Base-by-base conservation (phyloP, 1,140 invertebrate species). In the Antheraea pernyi region DNA sequence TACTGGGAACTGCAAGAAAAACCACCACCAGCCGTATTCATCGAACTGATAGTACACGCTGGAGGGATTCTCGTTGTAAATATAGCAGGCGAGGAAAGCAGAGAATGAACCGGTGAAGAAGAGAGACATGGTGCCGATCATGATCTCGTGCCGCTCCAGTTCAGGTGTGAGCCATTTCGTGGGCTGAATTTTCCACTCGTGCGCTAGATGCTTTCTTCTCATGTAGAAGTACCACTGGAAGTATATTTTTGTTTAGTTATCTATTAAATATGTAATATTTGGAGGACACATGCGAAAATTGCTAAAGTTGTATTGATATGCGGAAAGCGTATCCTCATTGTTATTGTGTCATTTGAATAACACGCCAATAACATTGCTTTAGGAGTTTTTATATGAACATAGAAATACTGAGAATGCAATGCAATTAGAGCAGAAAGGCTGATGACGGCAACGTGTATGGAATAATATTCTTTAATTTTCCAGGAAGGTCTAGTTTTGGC, bases 161-260 rank as follows among this genome's bases (percentile, higher is more conserved):
- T 96, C 94, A 0, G 94, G 94, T 0, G 94, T 86, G 3, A 96
- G 75, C 93, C 94, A 96, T 74, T 95, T 95, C 11, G 93, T 92
- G 0, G 95, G 95, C 76, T 97, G 96, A 72, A 96, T 95, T 87
- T 97, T 97, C 96, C 96, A 97, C 73, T 95, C 94, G 53, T 95
- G 86, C 0, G 95, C 84, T 5, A 83, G 74, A 76, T 95, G 92
- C 0, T 94, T 82, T 82, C 94, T 93, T 0, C 93, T 84, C 0
- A 95, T 90, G 85, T 96, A 96, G 81, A 94, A 96, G 77, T 95
- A 95, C 95, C 95, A 96, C 95, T 96, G 89, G 67, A 90, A 91
- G 10, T 53, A 61, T 60, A 75, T 13, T 53, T 53, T 53, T 16
- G 11, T 53, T 6, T 6, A 53, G 11, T 16, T n/a, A n/a, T n/a